A percentile compares a stretch with the other conserved stretches of the same genome.
Conservation (phyloP, 92 coral and sea anemone species). For the Plumapathes pennacea region DNA sequence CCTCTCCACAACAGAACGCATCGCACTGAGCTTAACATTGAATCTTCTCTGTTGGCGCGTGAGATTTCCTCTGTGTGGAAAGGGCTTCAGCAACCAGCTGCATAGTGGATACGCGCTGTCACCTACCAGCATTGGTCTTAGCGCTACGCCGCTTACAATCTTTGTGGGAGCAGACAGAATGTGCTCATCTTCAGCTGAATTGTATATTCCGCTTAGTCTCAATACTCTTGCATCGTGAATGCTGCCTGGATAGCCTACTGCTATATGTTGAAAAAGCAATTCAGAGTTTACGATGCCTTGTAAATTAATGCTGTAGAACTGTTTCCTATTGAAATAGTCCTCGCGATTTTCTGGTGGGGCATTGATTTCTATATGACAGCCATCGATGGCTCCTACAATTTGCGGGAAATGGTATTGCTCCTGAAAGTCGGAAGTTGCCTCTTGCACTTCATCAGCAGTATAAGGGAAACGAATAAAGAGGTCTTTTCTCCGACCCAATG, state of each 20-base stretch:
- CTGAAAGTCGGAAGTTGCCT: constrained; percentile 48
- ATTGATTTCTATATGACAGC: constrained; percentile 52
- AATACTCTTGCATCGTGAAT: constrained; percentile 49
- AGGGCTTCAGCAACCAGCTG: constrained; percentile 38
- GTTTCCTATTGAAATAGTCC: constrained; percentile 57
- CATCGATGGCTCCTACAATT: constrained; percentile 57
- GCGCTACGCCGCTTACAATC: constrained; percentile 19
- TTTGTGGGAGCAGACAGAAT: constrained; percentile 37
- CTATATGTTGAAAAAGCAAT: constrained; percentile 21
- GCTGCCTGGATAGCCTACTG: constrained; percentile 45
- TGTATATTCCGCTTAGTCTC: constrained; percentile 22
- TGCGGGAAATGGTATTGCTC: constrained; percentile 53
- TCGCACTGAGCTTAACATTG: constrained; percentile 4
- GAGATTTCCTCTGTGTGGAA: constrained; percentile 17
- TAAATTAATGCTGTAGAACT: constrained; percentile 44
- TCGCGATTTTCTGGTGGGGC: constrained; percentile 49
- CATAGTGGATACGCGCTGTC: constrained; percentile 43
- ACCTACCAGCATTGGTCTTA: constrained; percentile 53
- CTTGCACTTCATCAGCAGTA: constrained; percentile 51
- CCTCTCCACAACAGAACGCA: constrained; percentile 15
- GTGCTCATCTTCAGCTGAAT: constrained; percentile 29
- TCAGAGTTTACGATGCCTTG: constrained; percentile 37
- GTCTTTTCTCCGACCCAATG: constrained; percentile 10
- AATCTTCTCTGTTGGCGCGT: constrained; percentile 15
- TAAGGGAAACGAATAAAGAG: constrained; percentile 49